Evolutionary conservation across 2,888 invertebrate genomes (phyloP), one percentile per base, ranked within the genome.

Genomic region (Folsomia manolachei): DNA sequence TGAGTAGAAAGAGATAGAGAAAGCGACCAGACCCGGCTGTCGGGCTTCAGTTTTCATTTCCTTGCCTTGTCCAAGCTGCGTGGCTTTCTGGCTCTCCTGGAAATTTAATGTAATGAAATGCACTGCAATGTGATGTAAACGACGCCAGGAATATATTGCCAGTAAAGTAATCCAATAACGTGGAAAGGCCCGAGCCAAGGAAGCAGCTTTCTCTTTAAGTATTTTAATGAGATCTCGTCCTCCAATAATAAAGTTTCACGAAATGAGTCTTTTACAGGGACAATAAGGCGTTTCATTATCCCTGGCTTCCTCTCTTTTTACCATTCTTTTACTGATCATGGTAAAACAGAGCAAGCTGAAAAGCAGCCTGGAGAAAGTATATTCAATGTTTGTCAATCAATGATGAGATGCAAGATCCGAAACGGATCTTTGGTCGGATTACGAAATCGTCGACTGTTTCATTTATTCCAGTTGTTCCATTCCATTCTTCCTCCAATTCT

Each of bases 101-200:
- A 21, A 56, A 56, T 56, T 56, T 56, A 56, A 56, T 56, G 56
- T 21, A 39, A 62, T 21, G 62, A 23, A 63, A 27, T 25, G 63
- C 63, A 63, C 60, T 60, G 26, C 18, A 63, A 63, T 21, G 63
- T 21, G n/a, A 60, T 60, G 60, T n/a, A 60, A 21, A 60, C 60
- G 63, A 56, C 21, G 56, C 56, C 26, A 27, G 27, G 25, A 7
- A 9, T 62, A 62, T 62, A 62, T 23, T 62, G 19, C 62, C 62
- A 62, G 21, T 60, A 21, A 23, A 67, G 67, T 67, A 67, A 67
- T 67, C 67, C 67, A 67, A 67, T 67, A 67, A 67, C 56, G 26
- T 7, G 56, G n/a, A 56, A 56, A 21, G 56, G 60, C n/a, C n/a
- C 2, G 60, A 4, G 2, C n/a, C n/a, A 23, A n/a, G n/a, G n/a